Evolutionary conservation across 1,140 invertebrate species (phyloP).

Genomic region (Choristoneura fumiferana): DNA sequence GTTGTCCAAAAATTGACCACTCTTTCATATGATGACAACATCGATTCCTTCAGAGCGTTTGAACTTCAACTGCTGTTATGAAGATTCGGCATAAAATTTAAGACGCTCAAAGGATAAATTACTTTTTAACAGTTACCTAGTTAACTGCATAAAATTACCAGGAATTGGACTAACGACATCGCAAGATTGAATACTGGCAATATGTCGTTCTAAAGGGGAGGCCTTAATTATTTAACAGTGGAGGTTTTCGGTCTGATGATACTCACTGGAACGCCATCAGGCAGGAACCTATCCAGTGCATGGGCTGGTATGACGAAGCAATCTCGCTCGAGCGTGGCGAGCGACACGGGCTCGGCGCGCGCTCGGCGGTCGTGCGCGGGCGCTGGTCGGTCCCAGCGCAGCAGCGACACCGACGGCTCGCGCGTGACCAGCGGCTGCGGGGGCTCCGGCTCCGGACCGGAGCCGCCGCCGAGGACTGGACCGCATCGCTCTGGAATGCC

Average conservation of each 20-base stretch:
- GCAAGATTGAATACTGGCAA: too few species aligned
- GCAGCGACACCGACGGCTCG: constrained; percentile 66
- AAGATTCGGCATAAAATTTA: too few species aligned
- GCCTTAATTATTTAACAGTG: too few species aligned
- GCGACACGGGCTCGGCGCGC: constrained; percentile 82
- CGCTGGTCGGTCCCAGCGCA: constrained; percentile 65
- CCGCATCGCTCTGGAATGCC: constrained; percentile 70
- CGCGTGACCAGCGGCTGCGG: constrained; percentile 67
- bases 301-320: constrained; percentile 94
- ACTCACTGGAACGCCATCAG: constrained; percentile 90
- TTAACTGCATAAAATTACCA: too few species aligned
- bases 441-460: constrained; percentile 62
- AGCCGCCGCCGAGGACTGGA: constrained; percentile 64
- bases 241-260: constrained; percentile 15
- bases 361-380: constrained; percentile 52
- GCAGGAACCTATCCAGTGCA: constrained; percentile 90
- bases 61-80: too few species aligned
- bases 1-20: too few species aligned
- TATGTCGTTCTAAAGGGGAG: too few species aligned
- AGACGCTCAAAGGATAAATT: too few species aligned
- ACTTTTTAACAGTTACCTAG: too few species aligned
- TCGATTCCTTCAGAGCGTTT: too few species aligned
- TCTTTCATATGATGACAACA: too few species aligned
- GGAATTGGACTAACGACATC: too few species aligned
- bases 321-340: constrained; percentile 89